Conservation (phyloP, 1,140 invertebrate species). For the Drosophila oshimai region DNA sequence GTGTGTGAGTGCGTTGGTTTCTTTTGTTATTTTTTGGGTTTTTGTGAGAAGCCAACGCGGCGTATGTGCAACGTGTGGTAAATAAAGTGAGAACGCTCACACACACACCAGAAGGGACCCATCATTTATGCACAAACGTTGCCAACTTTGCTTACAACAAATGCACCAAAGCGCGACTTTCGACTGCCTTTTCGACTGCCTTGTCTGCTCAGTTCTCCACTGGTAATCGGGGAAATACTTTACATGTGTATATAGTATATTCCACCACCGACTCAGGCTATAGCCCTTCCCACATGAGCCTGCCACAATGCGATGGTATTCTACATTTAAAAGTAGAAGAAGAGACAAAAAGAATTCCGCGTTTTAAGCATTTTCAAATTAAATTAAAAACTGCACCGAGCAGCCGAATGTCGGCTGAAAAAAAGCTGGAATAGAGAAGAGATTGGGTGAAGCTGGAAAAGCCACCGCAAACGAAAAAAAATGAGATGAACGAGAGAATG, state of each 20-base stretch:
- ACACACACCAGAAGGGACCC: conserved; percentile 25
- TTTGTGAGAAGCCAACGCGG: conserved; percentile 45
- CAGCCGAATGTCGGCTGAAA: conserved; percentile 25
- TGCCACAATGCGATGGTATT: conserved; percentile 31
- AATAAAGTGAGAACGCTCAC: conserved; percentile 51
- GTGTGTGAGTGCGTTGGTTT: conserved; percentile 54
- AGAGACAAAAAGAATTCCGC: conserved; percentile 44
- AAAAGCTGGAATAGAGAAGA: not conserved
- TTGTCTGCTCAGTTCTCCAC: conserved; percentile 34
- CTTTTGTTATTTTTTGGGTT: conserved; percentile 15
- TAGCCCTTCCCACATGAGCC: conserved; percentile 19
- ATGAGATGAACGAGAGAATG: conserved; percentile 4
- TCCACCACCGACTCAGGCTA: not conserved
- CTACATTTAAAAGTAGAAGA: conserved; percentile 24
- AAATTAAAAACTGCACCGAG: conserved; percentile 69
- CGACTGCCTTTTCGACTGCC: conserved; percentile 59
- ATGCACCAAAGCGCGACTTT: conserved; percentile 57
- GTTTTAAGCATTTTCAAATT: conserved; percentile 73
- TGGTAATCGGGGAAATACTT: conserved; percentile 6
- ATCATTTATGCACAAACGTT: conserved; percentile 80
- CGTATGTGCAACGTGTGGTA: conserved; percentile 70
- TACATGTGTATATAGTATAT: too few species aligned
- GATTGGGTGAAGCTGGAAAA: conserved; percentile 4
- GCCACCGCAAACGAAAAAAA: conserved; percentile 15
- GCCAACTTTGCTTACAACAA: conserved; percentile 64